Evolutionary conservation across 2,888 invertebrate species (phyloP).

Genomic region (Nemoura dubitans): DNA sequence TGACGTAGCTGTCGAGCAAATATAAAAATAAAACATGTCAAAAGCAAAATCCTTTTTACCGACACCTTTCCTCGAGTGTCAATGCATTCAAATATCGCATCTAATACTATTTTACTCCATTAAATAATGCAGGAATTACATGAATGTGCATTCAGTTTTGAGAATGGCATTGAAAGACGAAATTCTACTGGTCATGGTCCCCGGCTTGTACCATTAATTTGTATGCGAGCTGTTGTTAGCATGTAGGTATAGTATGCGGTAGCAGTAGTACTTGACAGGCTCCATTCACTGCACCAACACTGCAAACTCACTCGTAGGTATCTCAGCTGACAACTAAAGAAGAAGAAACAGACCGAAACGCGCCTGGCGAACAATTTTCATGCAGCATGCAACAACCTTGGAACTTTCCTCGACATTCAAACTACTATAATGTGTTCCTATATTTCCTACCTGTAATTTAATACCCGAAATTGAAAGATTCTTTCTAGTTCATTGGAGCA

Average conservation of each 20-base stretch:
- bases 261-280: too few species aligned
- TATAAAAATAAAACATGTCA: too few species aligned
- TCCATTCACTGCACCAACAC: background rate
- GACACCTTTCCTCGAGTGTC: too few species aligned
- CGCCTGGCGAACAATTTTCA: background rate
- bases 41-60: too few species aligned
- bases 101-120: background rate
- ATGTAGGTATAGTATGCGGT: too few species aligned
- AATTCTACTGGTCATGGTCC: background rate
- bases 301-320: background rate
- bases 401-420: background rate
- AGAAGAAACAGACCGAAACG: background rate
- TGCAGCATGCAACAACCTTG: background rate
- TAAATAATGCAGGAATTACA: background rate
- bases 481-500: constrained; percentile 36
- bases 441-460: background rate
- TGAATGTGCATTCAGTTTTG: background rate
- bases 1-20: too few species aligned
- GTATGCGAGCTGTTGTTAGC: background rate
- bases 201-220: background rate
- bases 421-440: background rate
- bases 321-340: background rate
- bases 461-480: constrained; percentile 8
- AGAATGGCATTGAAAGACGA: background rate
- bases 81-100: too few species aligned